Evolutionary conservation across 2,113 vertebrate genomes (phyloP).

Genomic region (Arothron firmamentum): DNA sequence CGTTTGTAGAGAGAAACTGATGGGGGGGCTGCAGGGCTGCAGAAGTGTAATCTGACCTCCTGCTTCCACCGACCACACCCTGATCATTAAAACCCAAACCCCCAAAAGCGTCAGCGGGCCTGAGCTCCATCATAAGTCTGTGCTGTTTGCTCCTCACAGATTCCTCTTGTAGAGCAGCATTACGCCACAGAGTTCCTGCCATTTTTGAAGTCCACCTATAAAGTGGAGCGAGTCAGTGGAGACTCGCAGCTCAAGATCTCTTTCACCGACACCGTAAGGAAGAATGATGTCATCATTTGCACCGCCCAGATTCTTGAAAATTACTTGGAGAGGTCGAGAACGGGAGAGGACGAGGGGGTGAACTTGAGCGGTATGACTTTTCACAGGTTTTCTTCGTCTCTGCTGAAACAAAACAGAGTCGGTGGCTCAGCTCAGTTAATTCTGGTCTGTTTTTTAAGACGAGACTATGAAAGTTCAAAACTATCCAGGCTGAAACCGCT

Average conservation of each 20-base stretch:
- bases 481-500: slow-evolving; percentile 20
- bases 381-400: neutral
- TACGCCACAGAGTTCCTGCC: slow-evolving; percentile 81
- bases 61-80: slow-evolving; percentile 3
- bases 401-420: neutral
- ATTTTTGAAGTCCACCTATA: slow-evolving; percentile 80
- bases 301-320: slow-evolving; percentile 98
- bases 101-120: slow-evolving; percentile 4
- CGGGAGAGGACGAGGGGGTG: slow-evolving; percentile 82
- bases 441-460: no score
- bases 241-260: slow-evolving; percentile 89
- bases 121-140: neutral
- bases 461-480: neutral
- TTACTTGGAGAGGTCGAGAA: slow-evolving; percentile 75
- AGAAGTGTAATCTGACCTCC: slow-evolving; percentile 14
- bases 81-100: neutral
- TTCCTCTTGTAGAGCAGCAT: slow-evolving; percentile 92
- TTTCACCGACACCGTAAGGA: slow-evolving; percentile 83
- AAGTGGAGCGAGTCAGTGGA: slow-evolving; percentile 84
- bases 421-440: neutral
- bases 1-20: slow-evolving; percentile 2
- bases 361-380: slow-evolving; percentile 79
- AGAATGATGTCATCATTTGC: slow-evolving; percentile 87
- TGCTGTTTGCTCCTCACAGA: slow-evolving; percentile 61
- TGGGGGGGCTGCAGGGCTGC: neutral